These are phyloP conservation scores for Parotia lawesii DNA, from an alignment of 2,113 vertebrate species.

Conservation along the genomic window DNA sequence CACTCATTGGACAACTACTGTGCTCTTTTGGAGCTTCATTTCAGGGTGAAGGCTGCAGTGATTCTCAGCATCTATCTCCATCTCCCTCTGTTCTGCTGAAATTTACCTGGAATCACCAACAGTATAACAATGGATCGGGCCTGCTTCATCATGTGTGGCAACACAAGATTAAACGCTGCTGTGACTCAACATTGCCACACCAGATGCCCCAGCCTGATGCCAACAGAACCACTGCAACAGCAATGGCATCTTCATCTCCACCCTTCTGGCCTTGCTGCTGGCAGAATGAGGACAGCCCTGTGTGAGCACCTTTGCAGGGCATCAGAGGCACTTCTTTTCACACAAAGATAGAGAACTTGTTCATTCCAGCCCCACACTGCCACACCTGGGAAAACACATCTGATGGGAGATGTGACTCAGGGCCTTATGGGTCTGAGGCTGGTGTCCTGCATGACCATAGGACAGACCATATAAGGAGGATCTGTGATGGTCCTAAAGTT, in stretches of 20 bases:
- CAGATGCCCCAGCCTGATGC: neutral
- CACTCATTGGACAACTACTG: neutral
- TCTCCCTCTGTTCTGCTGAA: neutral
- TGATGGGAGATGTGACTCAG: neutral
- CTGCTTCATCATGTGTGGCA: neutral
- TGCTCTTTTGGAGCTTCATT: neutral
- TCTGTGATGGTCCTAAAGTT: neutral
- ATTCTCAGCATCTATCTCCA: neutral
- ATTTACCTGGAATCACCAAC: neutral
- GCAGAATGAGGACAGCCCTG: neutral
- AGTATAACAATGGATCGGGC: rapidly evolving
- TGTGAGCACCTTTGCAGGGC: neutral
- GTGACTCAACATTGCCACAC: neutral
- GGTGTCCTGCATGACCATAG: neutral
- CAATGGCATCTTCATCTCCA: neutral
- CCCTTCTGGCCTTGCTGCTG: neutral
- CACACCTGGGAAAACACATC: neutral
- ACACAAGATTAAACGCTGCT: neutral
- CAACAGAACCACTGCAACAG: neutral
- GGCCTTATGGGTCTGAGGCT: neutral
- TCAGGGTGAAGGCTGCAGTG: neutral
- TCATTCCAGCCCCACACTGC: neutral
- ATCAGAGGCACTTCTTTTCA: neutral
- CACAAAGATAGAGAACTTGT: neutral
- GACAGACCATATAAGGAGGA: neutral